These are phyloP conservation scores for Leucoptera coffeella DNA, from an alignment of 2,888 invertebrate species.

Conservation along the genomic window DNA sequence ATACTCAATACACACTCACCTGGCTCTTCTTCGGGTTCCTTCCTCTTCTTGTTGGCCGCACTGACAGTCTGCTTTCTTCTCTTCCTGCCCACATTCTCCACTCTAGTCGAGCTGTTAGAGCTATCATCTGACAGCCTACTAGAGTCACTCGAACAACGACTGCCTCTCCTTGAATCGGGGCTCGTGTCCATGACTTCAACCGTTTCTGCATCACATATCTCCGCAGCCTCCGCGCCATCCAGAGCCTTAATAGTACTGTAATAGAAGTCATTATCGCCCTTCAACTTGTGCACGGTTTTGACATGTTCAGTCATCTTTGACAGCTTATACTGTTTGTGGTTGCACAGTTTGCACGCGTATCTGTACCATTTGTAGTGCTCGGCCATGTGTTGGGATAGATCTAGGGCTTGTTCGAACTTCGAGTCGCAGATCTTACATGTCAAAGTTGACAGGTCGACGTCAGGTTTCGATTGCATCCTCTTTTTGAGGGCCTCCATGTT, in stretches of 20 bases:
- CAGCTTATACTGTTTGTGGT: constrained; percentile 61
- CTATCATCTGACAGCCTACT: constrained; percentile 40
- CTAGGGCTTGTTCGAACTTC: constrained; percentile 36
- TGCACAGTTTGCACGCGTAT: constrained; percentile 70
- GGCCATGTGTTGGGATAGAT: constrained; percentile 58
- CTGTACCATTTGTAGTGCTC: constrained; percentile 65
- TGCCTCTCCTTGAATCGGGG: constrained; percentile 28
- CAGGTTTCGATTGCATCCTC: constrained; percentile 16
- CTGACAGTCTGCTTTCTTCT: constrained; percentile 14
- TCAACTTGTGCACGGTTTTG: constrained; percentile 55
- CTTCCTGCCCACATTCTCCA: constrained; percentile 23
- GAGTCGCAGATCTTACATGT: constrained; percentile 48
- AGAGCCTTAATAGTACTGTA: constrained; percentile 39
- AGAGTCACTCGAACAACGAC: constrained; percentile 39
- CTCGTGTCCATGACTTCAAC: constrained; percentile 21
- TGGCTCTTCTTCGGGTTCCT: constrained; percentile 9
- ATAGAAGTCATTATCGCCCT: constrained; percentile 46
- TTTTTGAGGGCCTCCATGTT: constrained; percentile 29
- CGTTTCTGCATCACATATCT: constrained; percentile 13
- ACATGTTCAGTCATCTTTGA: constrained; percentile 62
- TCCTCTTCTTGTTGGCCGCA: constrained; percentile 20
- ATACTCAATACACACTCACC: neutral
- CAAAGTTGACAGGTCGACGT: constrained; percentile 29
- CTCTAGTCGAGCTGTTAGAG: constrained; percentile 24
- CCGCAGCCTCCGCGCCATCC: constrained; percentile 30